Conservation (phyloP, 2,113 vertebrate genomes). For the Acanthochromis polyacanthus region DNA sequence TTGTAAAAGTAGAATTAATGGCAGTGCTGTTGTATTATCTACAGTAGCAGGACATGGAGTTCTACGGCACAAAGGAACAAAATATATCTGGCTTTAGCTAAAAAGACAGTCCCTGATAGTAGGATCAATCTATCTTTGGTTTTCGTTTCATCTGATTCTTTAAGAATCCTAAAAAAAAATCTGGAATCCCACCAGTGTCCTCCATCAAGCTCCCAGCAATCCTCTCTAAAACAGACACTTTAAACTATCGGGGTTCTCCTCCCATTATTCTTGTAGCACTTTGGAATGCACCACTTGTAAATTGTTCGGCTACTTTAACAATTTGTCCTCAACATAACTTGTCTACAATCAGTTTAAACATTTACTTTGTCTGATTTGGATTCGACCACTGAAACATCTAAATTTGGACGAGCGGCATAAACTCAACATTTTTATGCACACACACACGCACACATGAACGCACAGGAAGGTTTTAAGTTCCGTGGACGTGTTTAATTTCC, state of each 20-base stretch:
- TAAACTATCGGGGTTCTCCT: constrained; percentile 11
- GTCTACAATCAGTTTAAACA: constrained; percentile 42
- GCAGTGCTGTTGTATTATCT: too few species aligned
- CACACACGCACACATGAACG: not conserved
- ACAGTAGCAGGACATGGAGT: not conserved
- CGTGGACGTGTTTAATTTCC: constrained; percentile 37
- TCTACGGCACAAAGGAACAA: not conserved
- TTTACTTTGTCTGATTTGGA: constrained; percentile 51
- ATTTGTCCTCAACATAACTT: constrained; percentile 27
- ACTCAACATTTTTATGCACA: not conserved
- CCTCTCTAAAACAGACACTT: not conserved
- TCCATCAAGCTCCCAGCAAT: not conserved
- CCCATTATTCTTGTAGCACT: not conserved
- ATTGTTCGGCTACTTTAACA: constrained; percentile 31
- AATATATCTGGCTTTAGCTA: not conserved
- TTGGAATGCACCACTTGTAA: constrained; percentile 32
- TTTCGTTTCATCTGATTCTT: not conserved
- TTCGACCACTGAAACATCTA: constrained; percentile 39
- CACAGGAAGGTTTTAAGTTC: constrained; percentile 19
- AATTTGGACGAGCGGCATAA: constrained; percentile 28
- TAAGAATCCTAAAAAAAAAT: constrained; percentile 5
- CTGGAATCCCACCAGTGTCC: not conserved
- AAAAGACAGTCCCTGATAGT: too few species aligned
- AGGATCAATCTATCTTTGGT: not conserved
- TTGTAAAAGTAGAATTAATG: too few species aligned